Base-by-base conservation (phyloP, 2,113 vertebrate genomes). In the Entelurus aequoreus region DNA sequence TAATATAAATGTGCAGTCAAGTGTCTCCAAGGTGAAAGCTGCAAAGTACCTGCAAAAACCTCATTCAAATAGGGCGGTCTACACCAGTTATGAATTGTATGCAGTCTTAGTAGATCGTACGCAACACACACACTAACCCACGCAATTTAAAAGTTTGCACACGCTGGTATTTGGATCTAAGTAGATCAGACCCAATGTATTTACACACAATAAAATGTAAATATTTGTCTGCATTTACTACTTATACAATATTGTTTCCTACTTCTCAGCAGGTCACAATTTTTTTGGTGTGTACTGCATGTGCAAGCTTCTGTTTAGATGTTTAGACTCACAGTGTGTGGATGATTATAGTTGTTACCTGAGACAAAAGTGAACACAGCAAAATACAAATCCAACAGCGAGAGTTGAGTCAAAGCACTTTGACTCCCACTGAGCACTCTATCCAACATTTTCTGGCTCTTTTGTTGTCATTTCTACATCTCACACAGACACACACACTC, bases 301-400 rank as follows among this genome's bases (percentile, higher is more conserved):
- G 54, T 47, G 40, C 63, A 72, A 72, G 63, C 62, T 14, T 54
- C 44, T 46, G 78, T 68, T 67, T 35, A 65, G 57, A 63, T 68
- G 52, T 8, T 57, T 44, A 72, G 63, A 73, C 64, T 74, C 72
- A 72, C 69, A 74, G 79, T 69, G 78, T 62, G 84, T 75, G 37
- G 50, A 78, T 88, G 82, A 88, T 90, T 89, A 88, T 72, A 84
- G 86, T 81, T 86, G 75, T 88, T 86, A 83, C 76, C 71, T 61
- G 48, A 58, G 53, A 72, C 68, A 77, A 75, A 85, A 85, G 83
- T 75, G 76, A 74, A 84, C 83, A 74, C 70, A 77, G 76, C 66
- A 67, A 71, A 82, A 80, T 64, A 76, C 71, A 75, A 72, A 71
- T 77, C 84, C 81, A 11, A 69, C 80, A 74, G 80, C 7, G 81